Base-by-base conservation (phyloP, 2,113 vertebrate species). In the Sturnira hondurensis region DNA sequence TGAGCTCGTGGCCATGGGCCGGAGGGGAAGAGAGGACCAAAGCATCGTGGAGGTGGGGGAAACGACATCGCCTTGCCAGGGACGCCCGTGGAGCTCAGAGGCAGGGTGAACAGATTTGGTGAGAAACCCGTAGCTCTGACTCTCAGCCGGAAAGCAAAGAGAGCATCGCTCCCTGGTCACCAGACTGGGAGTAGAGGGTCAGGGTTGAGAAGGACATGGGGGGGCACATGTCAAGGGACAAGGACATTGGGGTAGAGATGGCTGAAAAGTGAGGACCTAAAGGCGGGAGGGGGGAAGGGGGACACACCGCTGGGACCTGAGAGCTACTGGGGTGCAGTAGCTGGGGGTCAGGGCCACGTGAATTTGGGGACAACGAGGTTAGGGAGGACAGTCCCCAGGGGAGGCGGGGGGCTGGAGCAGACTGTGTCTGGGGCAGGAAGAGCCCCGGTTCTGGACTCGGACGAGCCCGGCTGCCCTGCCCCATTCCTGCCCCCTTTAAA, bases 1-100 rank as follows among this genome's bases (percentile, higher is more conserved):
- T 22, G 19, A 47, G 61, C 2, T 1, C 5, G 0, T 7, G 52
- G 36, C 5, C 19, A 1, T 20, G 33, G 41, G 5, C 24, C 41
- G 12, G 14, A 41, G 19, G 33, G 5, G 14, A 28, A 1, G 50
- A 45, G 54, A 14, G 22, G 56, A 17, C 31, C 38, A 50, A 47
- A 28, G 20, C 24, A 33, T 47, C 12, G 12, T 22, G 24, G 85
- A 58, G 45, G 11, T 10, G 47, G 2, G 47, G 77, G 20, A 19
- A 22, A 47, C 9, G n/a, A 22, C 7, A 9, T 45, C 52, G 11
- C 13, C 14, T 70, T 20, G 15, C 47, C 3, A 20, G 38, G 20
- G 36, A n/a, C 70, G 74, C 5, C 26, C 61, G 36, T 7, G 38
- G 24, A 65, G 22, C 5, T 15, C 16, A 54, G 78, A 50, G 47